Evolutionary conservation across 2,113 vertebrate genomes (phyloP).

Genomic region (Triplophysa dalaica): DNA sequence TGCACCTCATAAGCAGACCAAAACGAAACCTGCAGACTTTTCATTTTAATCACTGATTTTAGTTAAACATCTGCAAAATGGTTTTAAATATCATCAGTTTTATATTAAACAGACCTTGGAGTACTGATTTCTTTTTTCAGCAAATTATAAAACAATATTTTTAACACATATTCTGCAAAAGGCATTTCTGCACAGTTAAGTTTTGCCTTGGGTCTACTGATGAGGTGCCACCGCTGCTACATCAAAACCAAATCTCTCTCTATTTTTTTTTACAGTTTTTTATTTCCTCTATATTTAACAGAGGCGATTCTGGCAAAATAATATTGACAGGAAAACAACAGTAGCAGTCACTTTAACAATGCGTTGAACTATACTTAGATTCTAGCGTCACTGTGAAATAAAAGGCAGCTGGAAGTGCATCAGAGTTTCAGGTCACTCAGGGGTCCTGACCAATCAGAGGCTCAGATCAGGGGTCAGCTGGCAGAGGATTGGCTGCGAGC

Average conservation of each 20-base stretch:
- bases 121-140: neutral
- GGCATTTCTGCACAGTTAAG: neutral
- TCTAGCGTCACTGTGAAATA: slow-evolving; percentile 70
- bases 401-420: slow-evolving; percentile 63
- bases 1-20: neutral
- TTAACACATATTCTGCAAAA: neutral
- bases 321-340: too few relatives aligned
- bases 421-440: slow-evolving; percentile 62
- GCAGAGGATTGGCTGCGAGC: slow-evolving; percentile 59
- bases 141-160: neutral
- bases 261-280: slow-evolving; percentile 36
- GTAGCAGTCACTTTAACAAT: neutral
- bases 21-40: neutral
- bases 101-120: neutral
- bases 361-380: slow-evolving; percentile 17
- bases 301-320: neutral
- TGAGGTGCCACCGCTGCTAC: neutral
- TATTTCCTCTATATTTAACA: slow-evolving; percentile 7
- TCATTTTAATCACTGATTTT: neutral
- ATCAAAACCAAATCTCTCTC: slow-evolving; percentile 34
- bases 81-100: neutral
- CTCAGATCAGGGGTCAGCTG: slow-evolving; percentile 53
- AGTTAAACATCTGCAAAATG: neutral
- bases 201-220: neutral
- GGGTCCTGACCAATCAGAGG: slow-evolving; percentile 63